Evolutionary conservation across 2,797 vertebrate species (phyloP).

Genomic region (Cheracebus regulus): DNA sequence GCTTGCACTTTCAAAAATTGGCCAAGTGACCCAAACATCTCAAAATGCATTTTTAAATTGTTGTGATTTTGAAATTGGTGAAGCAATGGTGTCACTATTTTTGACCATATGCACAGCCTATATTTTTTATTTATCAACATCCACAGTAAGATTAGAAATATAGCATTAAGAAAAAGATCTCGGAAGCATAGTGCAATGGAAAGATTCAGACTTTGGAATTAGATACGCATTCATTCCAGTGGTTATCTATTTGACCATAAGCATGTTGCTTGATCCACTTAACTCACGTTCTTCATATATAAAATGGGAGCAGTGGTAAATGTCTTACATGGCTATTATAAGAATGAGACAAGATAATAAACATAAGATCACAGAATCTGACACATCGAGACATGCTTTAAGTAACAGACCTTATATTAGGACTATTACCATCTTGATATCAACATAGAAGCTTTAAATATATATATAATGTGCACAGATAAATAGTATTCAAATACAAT

Average conservation of each 20-base stretch:
- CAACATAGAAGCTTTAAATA: background rate
- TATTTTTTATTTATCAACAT: background rate
- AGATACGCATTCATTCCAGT: background rate
- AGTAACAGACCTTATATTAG: background rate
- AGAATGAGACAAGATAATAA: background rate
- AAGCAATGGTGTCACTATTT: background rate
- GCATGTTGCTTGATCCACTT: background rate
- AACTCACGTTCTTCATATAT: background rate
- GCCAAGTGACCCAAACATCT: background rate
- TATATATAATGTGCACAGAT: background rate
- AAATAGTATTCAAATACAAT: background rate
- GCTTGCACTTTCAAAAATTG: conserved; percentile 19
- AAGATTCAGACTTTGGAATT: background rate
- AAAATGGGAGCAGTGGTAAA: background rate
- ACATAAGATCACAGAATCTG: background rate
- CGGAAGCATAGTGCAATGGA: background rate
- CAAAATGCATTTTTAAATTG: background rate
- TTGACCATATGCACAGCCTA: background rate
- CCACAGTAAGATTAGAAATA: background rate
- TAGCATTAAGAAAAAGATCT: background rate
- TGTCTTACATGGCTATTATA: background rate
- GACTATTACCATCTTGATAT: background rate
- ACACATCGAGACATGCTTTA: background rate
- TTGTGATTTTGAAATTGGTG: background rate
- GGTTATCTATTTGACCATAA: background rate